A percentile compares a stretch with the other conserved stretches of the same genome.
Evolutionary conservation across 2,797 vertebrate species (phyloP).

Genomic region (Rhabdomys pumilio): DNA sequence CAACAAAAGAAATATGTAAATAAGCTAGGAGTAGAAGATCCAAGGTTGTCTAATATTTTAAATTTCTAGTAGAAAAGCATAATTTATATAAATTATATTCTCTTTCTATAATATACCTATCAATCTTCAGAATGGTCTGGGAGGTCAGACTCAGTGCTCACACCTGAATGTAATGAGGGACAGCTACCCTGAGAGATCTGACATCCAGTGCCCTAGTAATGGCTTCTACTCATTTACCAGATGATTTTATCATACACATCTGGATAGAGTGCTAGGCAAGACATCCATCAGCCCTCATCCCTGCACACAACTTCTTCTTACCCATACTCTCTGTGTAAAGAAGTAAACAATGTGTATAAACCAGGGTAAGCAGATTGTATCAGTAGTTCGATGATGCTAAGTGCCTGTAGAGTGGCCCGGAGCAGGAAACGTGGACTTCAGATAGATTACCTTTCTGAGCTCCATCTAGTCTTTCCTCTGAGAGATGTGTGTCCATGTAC

Average conservation of each 20-base stretch:
- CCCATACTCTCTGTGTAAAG: background rate
- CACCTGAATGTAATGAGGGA: no score
- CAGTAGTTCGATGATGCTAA: background rate
- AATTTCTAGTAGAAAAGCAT: background rate
- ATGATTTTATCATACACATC: background rate
- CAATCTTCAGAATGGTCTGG: background rate
- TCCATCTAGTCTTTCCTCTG: background rate
- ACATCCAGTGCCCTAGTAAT: background rate
- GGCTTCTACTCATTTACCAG: background rate
- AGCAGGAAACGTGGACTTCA: background rate
- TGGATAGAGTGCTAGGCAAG: rapidly evolving
- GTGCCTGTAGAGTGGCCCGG: background rate
- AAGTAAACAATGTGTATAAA: background rate
- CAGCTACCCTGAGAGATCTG: background rate
- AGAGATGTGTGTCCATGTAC: background rate
- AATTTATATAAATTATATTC: background rate
- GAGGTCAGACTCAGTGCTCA: background rate
- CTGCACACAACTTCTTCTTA: background rate
- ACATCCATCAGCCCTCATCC: background rate
- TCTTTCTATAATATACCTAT: background rate
- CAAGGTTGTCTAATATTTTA: background rate
- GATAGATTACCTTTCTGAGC: background rate
- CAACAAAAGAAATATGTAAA: background rate
- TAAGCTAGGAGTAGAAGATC: background rate
- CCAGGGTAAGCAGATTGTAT: background rate